Evolutionary conservation across 2,888 invertebrate genomes (phyloP), one percentile per base, ranked within the genome.

Genomic region (Selenia dentaria): DNA sequence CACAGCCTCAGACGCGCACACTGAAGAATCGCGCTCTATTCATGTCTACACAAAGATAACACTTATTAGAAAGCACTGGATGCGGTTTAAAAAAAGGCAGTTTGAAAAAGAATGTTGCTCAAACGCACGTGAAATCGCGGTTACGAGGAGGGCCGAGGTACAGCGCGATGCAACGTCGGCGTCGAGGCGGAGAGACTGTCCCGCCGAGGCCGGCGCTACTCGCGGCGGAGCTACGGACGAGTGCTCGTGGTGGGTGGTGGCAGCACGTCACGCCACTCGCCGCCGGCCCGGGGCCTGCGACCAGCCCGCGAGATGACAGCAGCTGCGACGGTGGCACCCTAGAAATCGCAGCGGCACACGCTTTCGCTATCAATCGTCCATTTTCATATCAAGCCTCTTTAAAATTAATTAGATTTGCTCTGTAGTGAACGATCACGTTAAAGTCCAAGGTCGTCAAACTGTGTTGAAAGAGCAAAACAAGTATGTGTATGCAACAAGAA

Each of bases 301-400:
- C 22, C 9, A 25, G 10, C 35, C 12, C 8, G 16, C 43, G 29
- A 26, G 42, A 36, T 46, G 28, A 13, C 40, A 40, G 8, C 22
- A 22, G 22, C 6, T 8, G 8, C 22, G 22, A 6, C 22, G 22
- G 35, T 47, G 65, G 62, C 74, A 82, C 76, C 79, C 83, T 79
- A 83, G 79, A 83, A 86, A 80, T 72, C 67, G 67, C 58, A 60
- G 59, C 59, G 65, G 59, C 50, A 69, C 72, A 76, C 66, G 82
- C 83, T 84, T 86, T 87, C 84, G 79, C 82, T 74, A 69, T 67
- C 62, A 39, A 57, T 59, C 59, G 70, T 51, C 68, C 60, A 70
- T 78, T 77, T 76, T 65, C 59, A 65, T 57, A 62, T 69, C 61
- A 63, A 59, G 53, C 54, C 67, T 70, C 67, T 62, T 13, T 42